These are phyloP conservation scores for Amphilophus citrinellus DNA, from an alignment of 2,113 vertebrate genomes.

Conservation along the genomic window DNA sequence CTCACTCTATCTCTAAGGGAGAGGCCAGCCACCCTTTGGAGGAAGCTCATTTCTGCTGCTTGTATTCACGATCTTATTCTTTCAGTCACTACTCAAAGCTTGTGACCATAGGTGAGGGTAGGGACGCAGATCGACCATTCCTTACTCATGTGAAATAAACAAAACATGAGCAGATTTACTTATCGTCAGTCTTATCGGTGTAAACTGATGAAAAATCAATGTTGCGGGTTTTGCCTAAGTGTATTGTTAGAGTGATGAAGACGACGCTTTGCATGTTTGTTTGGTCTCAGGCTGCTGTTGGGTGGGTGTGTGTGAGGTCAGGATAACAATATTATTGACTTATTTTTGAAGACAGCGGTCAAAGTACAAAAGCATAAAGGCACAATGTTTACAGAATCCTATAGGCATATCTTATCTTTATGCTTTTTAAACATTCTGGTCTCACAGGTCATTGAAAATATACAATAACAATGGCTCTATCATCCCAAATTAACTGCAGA, in stretches of 20 bases:
- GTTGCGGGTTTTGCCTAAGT: background rate
- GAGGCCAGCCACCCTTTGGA: no score
- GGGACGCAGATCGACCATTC: no score
- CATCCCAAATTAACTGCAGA: background rate
- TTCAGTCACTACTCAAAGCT: no score
- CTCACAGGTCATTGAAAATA: background rate
- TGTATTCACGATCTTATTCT: no score
- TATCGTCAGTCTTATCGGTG: background rate
- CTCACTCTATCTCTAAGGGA: no score
- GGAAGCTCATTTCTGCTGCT: no score
- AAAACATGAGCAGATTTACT: background rate
- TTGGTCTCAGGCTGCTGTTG: background rate
- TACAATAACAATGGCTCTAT: background rate
- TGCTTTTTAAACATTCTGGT: background rate
- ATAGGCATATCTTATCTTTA: constrained; percentile 57
- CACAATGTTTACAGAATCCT: constrained; percentile 3
- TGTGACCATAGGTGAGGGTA: no score
- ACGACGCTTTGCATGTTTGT: background rate
- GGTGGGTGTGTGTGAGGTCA: background rate
- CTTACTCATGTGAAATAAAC: background rate
- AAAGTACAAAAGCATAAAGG: constrained; percentile 61
- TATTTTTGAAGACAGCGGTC: constrained; percentile 67
- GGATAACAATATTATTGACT: constrained; percentile 48
- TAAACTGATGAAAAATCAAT: background rate
- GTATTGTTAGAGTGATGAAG: background rate